Conservation (phyloP, 2,113 vertebrate genomes). For the Chaetodon trifascialis region DNA sequence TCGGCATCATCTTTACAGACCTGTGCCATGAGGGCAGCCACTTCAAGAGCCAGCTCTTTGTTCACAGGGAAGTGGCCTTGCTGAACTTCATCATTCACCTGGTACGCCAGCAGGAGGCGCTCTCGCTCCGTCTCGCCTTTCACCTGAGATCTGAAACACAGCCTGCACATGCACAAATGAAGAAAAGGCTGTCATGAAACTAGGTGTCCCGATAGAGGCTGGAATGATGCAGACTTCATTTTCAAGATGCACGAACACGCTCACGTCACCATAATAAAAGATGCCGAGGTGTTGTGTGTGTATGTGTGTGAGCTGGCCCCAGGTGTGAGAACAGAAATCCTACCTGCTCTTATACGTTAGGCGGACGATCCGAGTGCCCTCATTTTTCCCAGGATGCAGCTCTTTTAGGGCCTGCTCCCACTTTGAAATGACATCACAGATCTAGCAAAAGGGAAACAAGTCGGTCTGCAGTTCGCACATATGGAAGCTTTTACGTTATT, state of each 20-base stretch:
- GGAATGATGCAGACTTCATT: not conserved
- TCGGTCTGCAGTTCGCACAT: not conserved
- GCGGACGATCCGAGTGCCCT: constrained; percentile 90
- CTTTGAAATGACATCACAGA: constrained; percentile 94
- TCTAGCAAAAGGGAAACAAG: constrained; percentile 73
- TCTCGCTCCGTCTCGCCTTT: constrained; percentile 91
- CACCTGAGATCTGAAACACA: constrained; percentile 89
- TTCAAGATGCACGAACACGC: not conserved
- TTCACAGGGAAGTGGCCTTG: constrained; percentile 91
- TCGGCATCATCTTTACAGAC: constrained; percentile 62
- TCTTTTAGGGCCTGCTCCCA: constrained; percentile 94
- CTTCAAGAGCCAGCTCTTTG: constrained; percentile 92
- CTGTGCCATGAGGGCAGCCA: constrained; percentile 92
- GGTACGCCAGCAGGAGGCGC: constrained; percentile 90
- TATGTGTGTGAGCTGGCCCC: not conserved
- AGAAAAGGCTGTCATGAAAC: not conserved
- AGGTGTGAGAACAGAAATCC: not conserved
- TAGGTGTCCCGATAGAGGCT: not conserved
- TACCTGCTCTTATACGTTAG: constrained; percentile 93
- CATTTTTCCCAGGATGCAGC: constrained; percentile 90
- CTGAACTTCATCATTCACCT: constrained; percentile 89
- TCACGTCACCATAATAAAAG: not conserved
- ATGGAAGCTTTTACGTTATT: not conserved
- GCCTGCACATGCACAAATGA: constrained; percentile 66
- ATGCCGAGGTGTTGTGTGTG: not conserved